These are phyloP conservation scores for Acrocephalus scirpaceus DNA, from an alignment of 2,797 vertebrate species.

Conservation along the genomic window DNA sequence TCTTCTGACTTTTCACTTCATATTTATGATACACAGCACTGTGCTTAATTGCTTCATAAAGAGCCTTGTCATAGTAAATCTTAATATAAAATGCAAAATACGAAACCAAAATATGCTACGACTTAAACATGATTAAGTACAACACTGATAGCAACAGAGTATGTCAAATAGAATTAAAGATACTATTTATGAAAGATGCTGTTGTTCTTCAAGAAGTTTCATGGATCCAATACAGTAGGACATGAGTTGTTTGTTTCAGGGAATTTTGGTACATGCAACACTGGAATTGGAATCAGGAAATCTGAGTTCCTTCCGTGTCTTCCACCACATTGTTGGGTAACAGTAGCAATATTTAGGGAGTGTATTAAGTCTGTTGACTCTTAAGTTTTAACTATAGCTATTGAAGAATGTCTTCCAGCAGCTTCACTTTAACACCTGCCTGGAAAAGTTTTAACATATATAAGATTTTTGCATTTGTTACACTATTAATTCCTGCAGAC, in stretches of 20 bases:
- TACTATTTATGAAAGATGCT: neutral
- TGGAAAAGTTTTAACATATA: neutral
- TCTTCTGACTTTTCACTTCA: neutral
- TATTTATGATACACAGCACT: neutral
- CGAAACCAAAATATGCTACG: neutral
- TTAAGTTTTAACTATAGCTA: neutral
- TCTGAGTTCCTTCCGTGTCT: neutral
- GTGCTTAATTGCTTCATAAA: neutral
- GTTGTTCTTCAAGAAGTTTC: neutral
- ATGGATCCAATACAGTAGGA: neutral
- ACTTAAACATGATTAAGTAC: neutral
- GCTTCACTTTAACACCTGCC: neutral
- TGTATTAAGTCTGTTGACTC: neutral
- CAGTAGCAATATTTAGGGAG: neutral
- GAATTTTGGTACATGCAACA: neutral
- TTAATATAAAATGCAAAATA: neutral
- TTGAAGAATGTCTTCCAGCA: neutral
- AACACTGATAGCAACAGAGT: neutral
- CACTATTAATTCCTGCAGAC: neutral
- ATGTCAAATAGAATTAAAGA: neutral
- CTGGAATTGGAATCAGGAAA: neutral
- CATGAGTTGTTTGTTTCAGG: neutral
- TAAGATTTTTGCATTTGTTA: neutral
- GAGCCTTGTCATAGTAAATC: conserved; percentile 1
- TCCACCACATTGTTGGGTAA: neutral